phyloP scores from a whole-genome alignment of 2,797 vertebrate species.

The Glossophaga mutica region DNA sequence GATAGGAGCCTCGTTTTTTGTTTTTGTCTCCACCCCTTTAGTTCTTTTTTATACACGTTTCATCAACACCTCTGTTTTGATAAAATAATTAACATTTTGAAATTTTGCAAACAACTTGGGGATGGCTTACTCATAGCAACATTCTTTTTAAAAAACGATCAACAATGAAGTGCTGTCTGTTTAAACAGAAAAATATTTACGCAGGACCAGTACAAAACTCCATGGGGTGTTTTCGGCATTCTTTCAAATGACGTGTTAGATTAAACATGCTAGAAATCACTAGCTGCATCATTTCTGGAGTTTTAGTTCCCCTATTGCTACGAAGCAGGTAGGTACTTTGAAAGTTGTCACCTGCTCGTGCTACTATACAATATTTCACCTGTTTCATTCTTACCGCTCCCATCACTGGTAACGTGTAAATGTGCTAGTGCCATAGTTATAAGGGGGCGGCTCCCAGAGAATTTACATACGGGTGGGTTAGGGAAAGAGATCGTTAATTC shows the following conservation, averaged over 20 bases:
- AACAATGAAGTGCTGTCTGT: background rate
- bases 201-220: background rate
- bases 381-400: background rate
- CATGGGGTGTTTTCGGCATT: background rate
- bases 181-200: background rate
- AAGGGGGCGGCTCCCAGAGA: background rate
- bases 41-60: background rate
- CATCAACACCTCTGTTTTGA: background rate
- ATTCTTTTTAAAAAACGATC: background rate
- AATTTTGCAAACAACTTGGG: background rate
- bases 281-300: background rate
- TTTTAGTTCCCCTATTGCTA: background rate
- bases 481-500: background rate
- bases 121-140: background rate
- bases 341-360: background rate
- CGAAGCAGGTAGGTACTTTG: background rate
- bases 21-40: background rate
- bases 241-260: background rate
- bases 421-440: background rate
- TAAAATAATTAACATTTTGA: background rate
- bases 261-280: background rate
- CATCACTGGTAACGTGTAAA: background rate
- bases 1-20: background rate
- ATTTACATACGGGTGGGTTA: background rate
- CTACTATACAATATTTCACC: background rate